Evolutionary conservation across 2,797 vertebrate genomes (phyloP).

Genomic region (Chelonia mydas): DNA sequence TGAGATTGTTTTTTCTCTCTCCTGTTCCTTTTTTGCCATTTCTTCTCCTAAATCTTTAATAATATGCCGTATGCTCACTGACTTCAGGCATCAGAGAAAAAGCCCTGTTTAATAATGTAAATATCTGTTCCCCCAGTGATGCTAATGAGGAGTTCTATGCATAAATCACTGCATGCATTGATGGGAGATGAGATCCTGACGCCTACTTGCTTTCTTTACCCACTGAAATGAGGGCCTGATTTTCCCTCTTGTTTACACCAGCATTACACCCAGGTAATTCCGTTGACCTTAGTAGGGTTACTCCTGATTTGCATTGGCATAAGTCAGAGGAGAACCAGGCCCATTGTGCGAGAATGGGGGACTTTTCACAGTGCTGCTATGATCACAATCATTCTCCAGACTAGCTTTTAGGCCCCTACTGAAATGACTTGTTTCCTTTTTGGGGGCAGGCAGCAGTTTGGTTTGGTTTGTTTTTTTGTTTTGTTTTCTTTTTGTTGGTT

Average conservation of each 20-base stretch:
- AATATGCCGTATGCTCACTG: slow-evolving; percentile 14
- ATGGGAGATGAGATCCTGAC: slow-evolving; percentile 29
- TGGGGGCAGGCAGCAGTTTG: not conserved
- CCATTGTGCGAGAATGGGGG: not conserved
- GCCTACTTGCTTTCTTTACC: not conserved
- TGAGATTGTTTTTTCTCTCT: slow-evolving; percentile 37
- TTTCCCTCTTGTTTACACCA: slow-evolving; percentile 10
- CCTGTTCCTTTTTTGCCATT: slow-evolving; percentile 29
- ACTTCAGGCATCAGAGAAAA: slow-evolving; percentile 59
- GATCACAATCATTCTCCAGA: not conserved
- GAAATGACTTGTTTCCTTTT: not conserved
- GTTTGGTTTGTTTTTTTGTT: not conserved
- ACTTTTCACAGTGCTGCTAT: not conserved
- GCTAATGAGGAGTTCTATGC: slow-evolving; percentile 41
- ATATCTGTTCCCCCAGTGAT: slow-evolving; percentile 32
- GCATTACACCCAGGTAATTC: not conserved
- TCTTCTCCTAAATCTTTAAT: slow-evolving; percentile 24
- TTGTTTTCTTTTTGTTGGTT: no score
- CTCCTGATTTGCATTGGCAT: not conserved
- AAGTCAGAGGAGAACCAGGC: not conserved
- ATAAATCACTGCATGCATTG: slow-evolving; percentile 29
- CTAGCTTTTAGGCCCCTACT: not conserved
- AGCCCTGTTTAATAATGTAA: slow-evolving; percentile 53
- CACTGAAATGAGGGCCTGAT: not conserved
- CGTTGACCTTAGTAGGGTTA: not conserved